Evolutionary conservation across 35 echinoderm and acorn worm species (phyloP).

Genomic region (Ptychodera flava): DNA sequence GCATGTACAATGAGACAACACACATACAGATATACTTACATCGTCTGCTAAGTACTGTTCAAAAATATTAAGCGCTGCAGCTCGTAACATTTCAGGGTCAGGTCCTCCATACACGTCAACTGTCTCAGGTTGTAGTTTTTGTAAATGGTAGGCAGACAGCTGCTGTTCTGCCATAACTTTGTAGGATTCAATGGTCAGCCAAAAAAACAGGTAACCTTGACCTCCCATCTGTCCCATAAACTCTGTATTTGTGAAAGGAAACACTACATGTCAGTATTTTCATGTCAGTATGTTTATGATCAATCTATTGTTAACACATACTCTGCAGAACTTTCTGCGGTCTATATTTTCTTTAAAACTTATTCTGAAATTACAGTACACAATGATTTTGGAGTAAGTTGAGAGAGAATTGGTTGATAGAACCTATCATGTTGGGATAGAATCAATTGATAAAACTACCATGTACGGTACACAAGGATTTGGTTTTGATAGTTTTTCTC

Average conservation of each 20-base stretch:
- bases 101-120: slow-evolving; percentile 23
- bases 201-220: slow-evolving; percentile 80
- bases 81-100: slow-evolving; percentile 65
- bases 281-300: not conserved
- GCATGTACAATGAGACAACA: too few species aligned
- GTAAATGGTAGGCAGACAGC: slow-evolving; percentile 70
- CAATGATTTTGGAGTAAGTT: too few species aligned
- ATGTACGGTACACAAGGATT: too few species aligned
- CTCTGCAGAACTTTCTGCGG: too few species aligned
- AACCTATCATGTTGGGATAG: too few species aligned
- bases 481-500: too few species aligned
- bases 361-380: too few species aligned
- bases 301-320: not conserved
- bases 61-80: slow-evolving; percentile 86
- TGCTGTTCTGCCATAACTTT: slow-evolving; percentile 89
- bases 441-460: too few species aligned
- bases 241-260: slow-evolving; percentile 55
- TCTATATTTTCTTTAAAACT: too few species aligned
- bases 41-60: slow-evolving; percentile 88
- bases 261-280: not conserved
- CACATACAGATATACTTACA: too few species aligned
- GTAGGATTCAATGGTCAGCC: slow-evolving; percentile 75
- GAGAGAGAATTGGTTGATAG: too few species aligned
- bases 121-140: slow-evolving; percentile 42
- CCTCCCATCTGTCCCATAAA: slow-evolving; percentile 76